A percentile compares a stretch with the other conserved stretches of the same genome.
Evolutionary conservation across 2,888 invertebrate genomes (phyloP).

Genomic region (Cantharis nigra): DNA sequence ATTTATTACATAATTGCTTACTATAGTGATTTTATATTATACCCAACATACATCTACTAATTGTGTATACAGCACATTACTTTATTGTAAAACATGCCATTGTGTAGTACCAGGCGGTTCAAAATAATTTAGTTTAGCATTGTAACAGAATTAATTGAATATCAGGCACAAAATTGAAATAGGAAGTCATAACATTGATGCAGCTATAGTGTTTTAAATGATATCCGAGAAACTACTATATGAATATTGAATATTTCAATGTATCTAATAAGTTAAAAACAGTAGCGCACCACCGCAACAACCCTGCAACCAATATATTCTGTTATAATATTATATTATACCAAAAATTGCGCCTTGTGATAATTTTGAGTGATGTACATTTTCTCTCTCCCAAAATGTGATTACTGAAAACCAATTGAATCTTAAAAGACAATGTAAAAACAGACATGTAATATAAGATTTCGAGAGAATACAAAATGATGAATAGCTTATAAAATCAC

Average conservation of each 20-base stretch:
- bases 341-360: background rate
- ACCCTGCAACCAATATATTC: background rate
- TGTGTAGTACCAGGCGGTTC: slow-evolving; percentile 1
- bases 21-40: background rate
- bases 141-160: background rate
- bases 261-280: background rate
- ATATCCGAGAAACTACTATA: background rate
- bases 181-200: background rate
- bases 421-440: background rate
- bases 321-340: background rate
- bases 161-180: background rate
- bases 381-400: background rate
- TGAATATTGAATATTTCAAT: background rate
- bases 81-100: slow-evolving; percentile 3
- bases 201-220: background rate
- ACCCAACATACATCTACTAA: background rate
- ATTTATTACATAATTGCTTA: slow-evolving; percentile 3
- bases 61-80: slow-evolving; percentile 2
- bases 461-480: background rate
- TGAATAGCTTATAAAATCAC: slow-evolving; percentile 1
- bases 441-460: background rate
- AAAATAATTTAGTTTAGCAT: background rate
- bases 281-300: background rate
- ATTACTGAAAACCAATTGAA: background rate
- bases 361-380: background rate